phyloP scores from a whole-genome alignment of 1,140 invertebrate species.

The Aphaenogaster floridana region DNA sequence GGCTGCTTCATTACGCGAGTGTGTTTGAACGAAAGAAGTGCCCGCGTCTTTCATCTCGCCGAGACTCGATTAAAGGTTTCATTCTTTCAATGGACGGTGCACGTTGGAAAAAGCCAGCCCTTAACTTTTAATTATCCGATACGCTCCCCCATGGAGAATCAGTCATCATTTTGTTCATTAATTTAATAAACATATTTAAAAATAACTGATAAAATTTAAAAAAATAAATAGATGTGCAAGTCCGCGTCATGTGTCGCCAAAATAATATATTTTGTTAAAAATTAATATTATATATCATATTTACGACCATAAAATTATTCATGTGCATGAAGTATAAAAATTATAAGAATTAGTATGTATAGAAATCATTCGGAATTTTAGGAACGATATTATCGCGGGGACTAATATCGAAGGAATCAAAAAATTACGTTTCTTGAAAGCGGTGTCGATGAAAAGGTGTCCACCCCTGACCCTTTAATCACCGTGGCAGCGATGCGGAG shows the following conservation, averaged over 20 bases:
- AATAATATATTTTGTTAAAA: neutral
- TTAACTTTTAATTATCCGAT: conserved; percentile 22
- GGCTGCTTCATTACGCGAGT: conserved; percentile 46
- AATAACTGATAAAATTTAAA: neutral
- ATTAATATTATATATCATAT: neutral
- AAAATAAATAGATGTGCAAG: neutral
- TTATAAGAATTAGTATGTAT: neutral
- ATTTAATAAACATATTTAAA: conserved; percentile 1
- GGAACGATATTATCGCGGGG: neutral
- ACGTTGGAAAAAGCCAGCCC: neutral
- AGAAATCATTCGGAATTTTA: neutral
- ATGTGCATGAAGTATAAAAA: neutral
- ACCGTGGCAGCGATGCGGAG: neutral
- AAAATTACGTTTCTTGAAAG: neutral
- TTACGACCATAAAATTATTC: neutral
- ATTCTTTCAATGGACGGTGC: conserved; percentile 7
- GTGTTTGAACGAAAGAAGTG: conserved; percentile 36
- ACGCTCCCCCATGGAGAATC: neutral
- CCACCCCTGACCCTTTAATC: conserved; percentile 33
- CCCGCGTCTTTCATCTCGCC: conserved; percentile 21
- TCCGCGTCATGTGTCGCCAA: neutral
- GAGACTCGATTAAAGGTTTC: conserved; percentile 40
- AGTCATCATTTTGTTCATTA: neutral
- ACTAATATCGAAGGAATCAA: neutral
- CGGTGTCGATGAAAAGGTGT: conserved; percentile 5